phyloP scores from a whole-genome alignment of 2,888 invertebrate genomes.

The Nemotelus nigrinus region DNA sequence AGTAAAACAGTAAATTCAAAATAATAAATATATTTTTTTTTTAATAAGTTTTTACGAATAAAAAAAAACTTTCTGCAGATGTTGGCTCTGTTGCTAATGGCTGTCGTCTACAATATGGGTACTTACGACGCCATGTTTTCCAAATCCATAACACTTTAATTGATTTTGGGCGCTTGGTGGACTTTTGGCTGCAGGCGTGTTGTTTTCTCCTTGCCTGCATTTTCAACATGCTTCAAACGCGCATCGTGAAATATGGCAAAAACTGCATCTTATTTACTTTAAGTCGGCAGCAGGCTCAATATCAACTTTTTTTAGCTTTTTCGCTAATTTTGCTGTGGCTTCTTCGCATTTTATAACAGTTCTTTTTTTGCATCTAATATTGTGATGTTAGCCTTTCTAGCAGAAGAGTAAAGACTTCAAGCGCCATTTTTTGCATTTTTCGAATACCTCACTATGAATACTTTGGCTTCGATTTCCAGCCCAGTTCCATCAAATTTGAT shows the following conservation, averaged over 20 bases:
- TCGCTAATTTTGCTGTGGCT: too few relatives aligned
- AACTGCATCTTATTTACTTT: background rate
- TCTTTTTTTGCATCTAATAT: too few relatives aligned
- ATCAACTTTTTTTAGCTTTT: background rate
- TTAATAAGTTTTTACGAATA: background rate
- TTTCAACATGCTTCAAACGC: background rate
- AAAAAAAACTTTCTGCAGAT: background rate
- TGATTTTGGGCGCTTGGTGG: background rate
- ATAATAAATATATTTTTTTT: too few relatives aligned
- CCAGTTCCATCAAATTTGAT: too few relatives aligned
- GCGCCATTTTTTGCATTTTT: too few relatives aligned
- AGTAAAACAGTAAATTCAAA: too few relatives aligned
- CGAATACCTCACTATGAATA: too few relatives aligned
- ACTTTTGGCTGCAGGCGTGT: background rate
- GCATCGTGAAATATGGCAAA: background rate
- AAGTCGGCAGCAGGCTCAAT: too few relatives aligned
- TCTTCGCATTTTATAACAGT: too few relatives aligned
- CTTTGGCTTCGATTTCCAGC: too few relatives aligned
- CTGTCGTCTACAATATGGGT: conserved; percentile 4
- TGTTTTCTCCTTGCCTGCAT: background rate
- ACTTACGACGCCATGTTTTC: conserved; percentile 13
- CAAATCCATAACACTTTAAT: conserved; percentile 42
- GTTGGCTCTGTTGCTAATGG: background rate
- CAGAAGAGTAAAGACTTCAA: too few relatives aligned
- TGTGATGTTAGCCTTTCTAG: too few relatives aligned